These are phyloP conservation scores for Heliconius melpomene DNA, from an alignment of 1,140 invertebrate species.

Conservation along the genomic window DNA sequence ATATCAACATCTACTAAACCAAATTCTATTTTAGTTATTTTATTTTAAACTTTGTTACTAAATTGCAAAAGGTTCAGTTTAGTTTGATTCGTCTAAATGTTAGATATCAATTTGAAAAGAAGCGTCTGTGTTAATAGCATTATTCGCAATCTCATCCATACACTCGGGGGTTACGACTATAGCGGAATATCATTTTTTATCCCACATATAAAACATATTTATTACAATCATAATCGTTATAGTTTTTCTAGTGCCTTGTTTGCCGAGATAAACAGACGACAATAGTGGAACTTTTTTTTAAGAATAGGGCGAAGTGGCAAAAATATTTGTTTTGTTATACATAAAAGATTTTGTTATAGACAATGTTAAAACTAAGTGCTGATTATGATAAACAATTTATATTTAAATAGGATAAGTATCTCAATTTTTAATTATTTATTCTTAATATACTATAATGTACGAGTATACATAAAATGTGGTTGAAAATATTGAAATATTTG, in stretches of 20 bases:
- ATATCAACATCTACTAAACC: slow-evolving; percentile 38
- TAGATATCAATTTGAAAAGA: slow-evolving; percentile 81
- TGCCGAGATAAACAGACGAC: slow-evolving; percentile 68
- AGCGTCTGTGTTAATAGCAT: slow-evolving; percentile 81
- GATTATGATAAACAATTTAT: too few species aligned
- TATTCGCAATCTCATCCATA: slow-evolving; percentile 81
- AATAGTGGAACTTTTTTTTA: slow-evolving; percentile 55
- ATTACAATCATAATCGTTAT: slow-evolving; percentile 76
- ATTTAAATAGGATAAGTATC: too few species aligned
- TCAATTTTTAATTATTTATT: too few species aligned
- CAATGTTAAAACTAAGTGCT: too few species aligned
- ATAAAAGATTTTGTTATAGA: not conserved
- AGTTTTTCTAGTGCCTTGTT: slow-evolving; percentile 71
- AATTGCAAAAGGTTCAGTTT: slow-evolving; percentile 50
- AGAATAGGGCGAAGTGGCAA: slow-evolving; percentile 4
- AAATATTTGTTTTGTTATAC: not conserved
- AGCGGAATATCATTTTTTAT: slow-evolving; percentile 77
- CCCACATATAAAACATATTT: slow-evolving; percentile 81
- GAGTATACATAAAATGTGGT: too few species aligned
- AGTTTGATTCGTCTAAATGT: slow-evolving; percentile 38
- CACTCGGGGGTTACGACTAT: slow-evolving; percentile 74
- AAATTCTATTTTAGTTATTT: slow-evolving; percentile 30
- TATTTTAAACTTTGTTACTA: slow-evolving; percentile 44
- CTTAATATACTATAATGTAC: too few species aligned
- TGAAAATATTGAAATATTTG: too few species aligned